phyloP scores from a whole-genome alignment of 2,113 vertebrate genomes.

The Anoura caudifer region DNA sequence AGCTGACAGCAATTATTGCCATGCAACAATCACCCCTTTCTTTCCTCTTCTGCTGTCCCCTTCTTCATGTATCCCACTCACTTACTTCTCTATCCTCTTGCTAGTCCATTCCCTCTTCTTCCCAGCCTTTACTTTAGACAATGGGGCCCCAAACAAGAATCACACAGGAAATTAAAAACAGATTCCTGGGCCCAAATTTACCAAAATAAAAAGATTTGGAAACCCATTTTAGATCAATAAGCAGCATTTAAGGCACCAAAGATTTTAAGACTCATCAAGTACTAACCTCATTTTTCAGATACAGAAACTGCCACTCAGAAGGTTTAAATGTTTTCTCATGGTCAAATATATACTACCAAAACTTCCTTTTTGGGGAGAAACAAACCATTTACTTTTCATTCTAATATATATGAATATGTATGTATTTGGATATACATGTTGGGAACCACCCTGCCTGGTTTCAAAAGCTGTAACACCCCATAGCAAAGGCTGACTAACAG shows the following conservation, averaged over 20 bases:
- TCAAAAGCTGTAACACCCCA: too few species aligned
- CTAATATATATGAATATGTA: constrained; percentile 68
- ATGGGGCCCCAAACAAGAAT: neutral
- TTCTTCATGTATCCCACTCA: neutral
- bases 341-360: neutral
- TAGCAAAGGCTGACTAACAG: too few species aligned
- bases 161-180: neutral
- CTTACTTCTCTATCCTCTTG: neutral
- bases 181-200: neutral
- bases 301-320: neutral
- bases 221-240: neutral
- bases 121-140: neutral
- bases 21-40: neutral
- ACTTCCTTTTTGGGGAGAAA: constrained; percentile 53
- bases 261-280: neutral
- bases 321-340: neutral
- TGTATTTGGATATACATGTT: constrained; percentile 71
- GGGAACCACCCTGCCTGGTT: too few species aligned
- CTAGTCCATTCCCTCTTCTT: neutral
- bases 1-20: neutral
- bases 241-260: neutral
- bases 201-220: neutral
- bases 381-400: constrained; percentile 66
- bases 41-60: neutral
- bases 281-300: neutral